Evolutionary conservation across 1,140 invertebrate species (phyloP).

Genomic region (Psix sp.): DNA sequence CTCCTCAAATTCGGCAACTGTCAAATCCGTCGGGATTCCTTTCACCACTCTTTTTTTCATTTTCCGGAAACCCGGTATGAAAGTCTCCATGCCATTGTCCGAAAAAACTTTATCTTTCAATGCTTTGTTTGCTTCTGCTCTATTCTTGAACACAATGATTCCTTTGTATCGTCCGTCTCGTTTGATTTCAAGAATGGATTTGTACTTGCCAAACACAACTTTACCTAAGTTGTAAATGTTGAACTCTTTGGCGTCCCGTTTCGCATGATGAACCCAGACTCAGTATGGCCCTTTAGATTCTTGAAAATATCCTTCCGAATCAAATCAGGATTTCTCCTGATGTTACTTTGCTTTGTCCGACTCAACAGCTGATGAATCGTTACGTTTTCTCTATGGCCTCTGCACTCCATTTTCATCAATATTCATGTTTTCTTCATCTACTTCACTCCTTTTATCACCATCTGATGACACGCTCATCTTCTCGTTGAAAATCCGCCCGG

Average conservation of each 20-base stretch:
- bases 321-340: not conserved
- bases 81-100: conserved; percentile 8
- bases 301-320: not conserved
- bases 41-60: conserved; percentile 13
- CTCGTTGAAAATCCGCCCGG: too few species aligned
- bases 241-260: not conserved
- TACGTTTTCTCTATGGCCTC: not conserved
- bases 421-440: not conserved
- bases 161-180: conserved; percentile 3
- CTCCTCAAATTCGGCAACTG: not conserved
- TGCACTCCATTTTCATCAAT: not conserved
- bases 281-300: not conserved
- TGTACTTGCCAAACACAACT: not conserved
- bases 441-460: not conserved
- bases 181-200: not conserved
- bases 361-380: not conserved
- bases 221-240: conserved; percentile 2
- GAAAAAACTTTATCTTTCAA: conserved; percentile 8
- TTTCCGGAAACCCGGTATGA: conserved; percentile 21
- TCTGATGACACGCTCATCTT: too few species aligned
- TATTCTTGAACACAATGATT: conserved; percentile 3
- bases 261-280: not conserved
- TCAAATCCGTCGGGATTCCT: conserved; percentile 8
- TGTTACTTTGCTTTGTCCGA: not conserved
- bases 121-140: conserved; percentile 11